phyloP scores from a whole-genome alignment of 2,797 vertebrate genomes.

The Aldrovandia affinis region DNA sequence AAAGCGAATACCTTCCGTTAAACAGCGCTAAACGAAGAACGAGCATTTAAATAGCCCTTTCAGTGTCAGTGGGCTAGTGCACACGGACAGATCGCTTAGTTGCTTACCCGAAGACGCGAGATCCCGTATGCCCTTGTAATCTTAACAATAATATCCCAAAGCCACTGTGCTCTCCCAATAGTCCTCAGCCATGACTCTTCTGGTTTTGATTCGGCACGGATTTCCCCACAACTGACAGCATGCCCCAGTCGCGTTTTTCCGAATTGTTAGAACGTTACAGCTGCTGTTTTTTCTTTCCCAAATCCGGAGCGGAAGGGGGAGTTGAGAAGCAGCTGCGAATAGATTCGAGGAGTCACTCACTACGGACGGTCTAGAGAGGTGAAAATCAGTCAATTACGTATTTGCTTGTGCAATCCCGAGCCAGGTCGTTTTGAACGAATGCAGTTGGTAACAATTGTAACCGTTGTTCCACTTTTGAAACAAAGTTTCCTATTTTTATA shows the following conservation, averaged over 20 bases:
- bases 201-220: conserved; percentile 31
- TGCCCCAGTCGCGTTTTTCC: conserved; percentile 39
- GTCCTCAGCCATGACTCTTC: conserved; percentile 76
- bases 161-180: conserved; percentile 67
- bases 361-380: conserved; percentile 41
- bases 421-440: neutral
- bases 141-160: conserved; percentile 58
- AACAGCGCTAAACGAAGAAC: conserved; percentile 17
- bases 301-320: conserved; percentile 54
- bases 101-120: conserved; percentile 61
- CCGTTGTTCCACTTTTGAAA: neutral
- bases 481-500: neutral
- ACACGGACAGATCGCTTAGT: conserved; percentile 34
- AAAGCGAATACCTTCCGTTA: conserved; percentile 4
- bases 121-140: conserved; percentile 57
- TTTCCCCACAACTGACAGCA: conserved; percentile 42
- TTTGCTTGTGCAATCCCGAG: neutral
- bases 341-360: conserved; percentile 54
- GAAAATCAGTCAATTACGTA: conserved; percentile 21
- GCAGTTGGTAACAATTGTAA: neutral
- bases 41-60: conserved; percentile 6
- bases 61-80: conserved; percentile 22
- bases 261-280: conserved; percentile 47
- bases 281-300: conserved; percentile 52
- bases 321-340: conserved; percentile 54